phyloP scores from a whole-genome alignment of 2,888 invertebrate genomes.

The Drosophila subquinaria region DNA sequence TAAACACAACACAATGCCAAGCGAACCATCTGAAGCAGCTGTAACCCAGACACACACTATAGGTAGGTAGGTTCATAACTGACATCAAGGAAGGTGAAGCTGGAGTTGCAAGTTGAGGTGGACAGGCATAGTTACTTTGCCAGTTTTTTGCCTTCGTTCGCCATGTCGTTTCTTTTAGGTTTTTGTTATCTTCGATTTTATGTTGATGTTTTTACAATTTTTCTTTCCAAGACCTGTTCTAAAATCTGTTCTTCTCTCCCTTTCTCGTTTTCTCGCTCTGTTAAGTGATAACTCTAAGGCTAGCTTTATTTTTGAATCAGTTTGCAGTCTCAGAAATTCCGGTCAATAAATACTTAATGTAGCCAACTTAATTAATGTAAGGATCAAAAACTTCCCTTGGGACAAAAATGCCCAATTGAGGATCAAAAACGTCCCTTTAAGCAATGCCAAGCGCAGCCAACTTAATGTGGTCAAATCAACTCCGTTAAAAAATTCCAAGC shows the following conservation, averaged over 20 bases:
- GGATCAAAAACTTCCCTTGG: background rate
- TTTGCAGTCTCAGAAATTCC: background rate
- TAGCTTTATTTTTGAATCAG: background rate
- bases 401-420: background rate
- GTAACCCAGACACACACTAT: constrained; percentile 18
- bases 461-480: background rate
- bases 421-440: too few species aligned
- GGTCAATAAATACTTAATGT: background rate
- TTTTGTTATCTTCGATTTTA: constrained; percentile 36
- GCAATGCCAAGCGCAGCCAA: constrained; percentile 1
- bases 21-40: constrained; percentile 14
- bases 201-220: constrained; percentile 30
- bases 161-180: constrained; percentile 36
- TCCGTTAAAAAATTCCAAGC: too few species aligned
- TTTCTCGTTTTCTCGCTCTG: background rate
- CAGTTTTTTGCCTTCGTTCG: constrained; percentile 29
- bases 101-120: background rate
- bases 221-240: constrained; percentile 28
- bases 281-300: background rate
- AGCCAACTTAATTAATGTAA: background rate
- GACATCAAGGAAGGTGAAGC: background rate
- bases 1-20: constrained; percentile 30
- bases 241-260: background rate
- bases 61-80: background rate
- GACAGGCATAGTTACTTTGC: constrained; percentile 36